phyloP scores from a whole-genome alignment of 2,797 vertebrate species.

The Halcyon smyrnensis region DNA sequence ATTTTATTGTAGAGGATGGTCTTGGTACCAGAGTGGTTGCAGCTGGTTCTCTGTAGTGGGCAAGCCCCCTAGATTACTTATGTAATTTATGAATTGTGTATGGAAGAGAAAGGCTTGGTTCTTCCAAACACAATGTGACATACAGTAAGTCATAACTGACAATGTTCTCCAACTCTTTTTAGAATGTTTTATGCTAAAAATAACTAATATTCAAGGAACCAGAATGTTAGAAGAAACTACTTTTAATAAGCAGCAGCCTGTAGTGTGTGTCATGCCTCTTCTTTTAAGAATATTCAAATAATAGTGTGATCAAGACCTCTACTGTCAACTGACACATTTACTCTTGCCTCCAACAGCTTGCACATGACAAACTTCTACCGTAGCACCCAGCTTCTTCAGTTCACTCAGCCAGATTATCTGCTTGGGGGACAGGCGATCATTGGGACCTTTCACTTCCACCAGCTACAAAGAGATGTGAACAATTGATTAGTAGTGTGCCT shows the following conservation, averaged over 20 bases:
- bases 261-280: not conserved
- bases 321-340: constrained; percentile 76
- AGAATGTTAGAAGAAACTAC: not conserved
- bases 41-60: not conserved
- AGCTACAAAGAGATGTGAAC: constrained; percentile 77
- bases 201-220: not conserved
- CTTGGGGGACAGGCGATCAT: constrained; percentile 92
- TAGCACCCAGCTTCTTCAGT: constrained; percentile 87
- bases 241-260: constrained; percentile 17
- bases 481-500: not conserved
- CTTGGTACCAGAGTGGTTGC: not conserved
- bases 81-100: not conserved
- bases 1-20: not conserved
- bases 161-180: not conserved
- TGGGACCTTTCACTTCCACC: constrained; percentile 97
- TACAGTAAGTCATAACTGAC: not conserved
- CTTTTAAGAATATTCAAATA: not conserved
- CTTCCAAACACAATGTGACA: not conserved
- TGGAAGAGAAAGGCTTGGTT: not conserved
- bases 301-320: not conserved
- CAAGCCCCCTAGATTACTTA: not conserved
- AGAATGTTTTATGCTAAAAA: not conserved
- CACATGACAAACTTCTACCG: constrained; percentile 95
- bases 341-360: constrained; percentile 85
- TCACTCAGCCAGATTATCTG: constrained; percentile 95